These are phyloP conservation scores for Chelmon rostratus DNA, from an alignment of 2,797 vertebrate species.

Conservation along the genomic window DNA sequence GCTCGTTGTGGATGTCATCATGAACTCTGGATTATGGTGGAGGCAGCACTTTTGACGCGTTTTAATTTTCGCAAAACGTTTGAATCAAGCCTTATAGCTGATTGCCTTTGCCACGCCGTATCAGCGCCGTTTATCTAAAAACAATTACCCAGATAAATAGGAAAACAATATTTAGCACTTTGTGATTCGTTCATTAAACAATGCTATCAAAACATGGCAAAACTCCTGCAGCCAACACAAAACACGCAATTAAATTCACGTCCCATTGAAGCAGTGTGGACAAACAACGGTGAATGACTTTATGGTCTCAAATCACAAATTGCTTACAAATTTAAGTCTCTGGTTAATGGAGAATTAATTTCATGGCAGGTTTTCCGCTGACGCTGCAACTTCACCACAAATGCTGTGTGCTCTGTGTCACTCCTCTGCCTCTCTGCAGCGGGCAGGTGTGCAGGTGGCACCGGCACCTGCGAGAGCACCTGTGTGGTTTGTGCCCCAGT, in stretches of 20 bases:
- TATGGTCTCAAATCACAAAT: slow-evolving; percentile 35
- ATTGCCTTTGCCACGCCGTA: slow-evolving; percentile 42
- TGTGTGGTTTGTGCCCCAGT: slow-evolving; percentile 37
- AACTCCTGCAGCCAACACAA: slow-evolving; percentile 30
- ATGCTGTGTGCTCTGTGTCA: background rate
- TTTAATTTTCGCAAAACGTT: slow-evolving; percentile 33
- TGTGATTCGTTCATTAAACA: slow-evolving; percentile 45
- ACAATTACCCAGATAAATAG: slow-evolving; percentile 55
- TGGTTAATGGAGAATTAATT: slow-evolving; percentile 41
- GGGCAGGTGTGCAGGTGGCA: slow-evolving; percentile 50
- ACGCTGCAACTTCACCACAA: background rate
- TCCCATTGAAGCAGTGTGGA: slow-evolving; percentile 31
- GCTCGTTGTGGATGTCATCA: slow-evolving; percentile 24
- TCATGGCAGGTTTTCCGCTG: slow-evolving; percentile 31
- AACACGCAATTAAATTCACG: slow-evolving; percentile 53
- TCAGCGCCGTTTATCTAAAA: slow-evolving; percentile 54
- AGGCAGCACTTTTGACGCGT: slow-evolving; percentile 21
- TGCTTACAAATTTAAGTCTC: slow-evolving; percentile 36
- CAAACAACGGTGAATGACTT: slow-evolving; percentile 39
- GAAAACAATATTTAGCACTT: slow-evolving; percentile 37
- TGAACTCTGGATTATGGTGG: slow-evolving; percentile 37
- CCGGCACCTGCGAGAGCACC: slow-evolving; percentile 52
- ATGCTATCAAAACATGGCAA: slow-evolving; percentile 20
- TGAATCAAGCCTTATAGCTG: slow-evolving; percentile 12
- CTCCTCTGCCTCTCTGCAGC: background rate